Evolutionary conservation across 2,797 vertebrate species (phyloP).

Genomic region (Megaceryle alcyon): DNA sequence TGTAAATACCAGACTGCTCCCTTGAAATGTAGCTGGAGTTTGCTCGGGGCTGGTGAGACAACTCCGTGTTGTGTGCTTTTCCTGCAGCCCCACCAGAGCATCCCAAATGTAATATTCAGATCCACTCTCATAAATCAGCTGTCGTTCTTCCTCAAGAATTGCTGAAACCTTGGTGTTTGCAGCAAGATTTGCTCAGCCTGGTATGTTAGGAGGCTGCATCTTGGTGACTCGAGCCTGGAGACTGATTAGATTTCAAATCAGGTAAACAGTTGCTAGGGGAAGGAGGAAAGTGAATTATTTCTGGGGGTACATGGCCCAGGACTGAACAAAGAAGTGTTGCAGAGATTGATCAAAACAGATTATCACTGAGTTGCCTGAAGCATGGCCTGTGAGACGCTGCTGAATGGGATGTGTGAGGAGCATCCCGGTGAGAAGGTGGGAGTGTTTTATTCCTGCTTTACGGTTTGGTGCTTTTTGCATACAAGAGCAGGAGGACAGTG

Average conservation of each 20-base stretch:
- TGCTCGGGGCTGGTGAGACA: conserved; percentile 74
- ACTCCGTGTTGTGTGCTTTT: conserved; percentile 68
- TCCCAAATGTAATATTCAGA: conserved; percentile 20
- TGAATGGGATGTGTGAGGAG: not conserved
- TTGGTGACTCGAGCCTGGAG: not conserved
- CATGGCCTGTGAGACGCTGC: not conserved
- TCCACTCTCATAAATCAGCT: conserved; percentile 28
- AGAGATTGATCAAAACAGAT: not conserved
- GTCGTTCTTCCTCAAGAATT: conserved; percentile 46
- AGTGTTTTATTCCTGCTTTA: not conserved
- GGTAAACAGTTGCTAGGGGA: not conserved
- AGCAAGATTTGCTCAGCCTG: conserved; percentile 27
- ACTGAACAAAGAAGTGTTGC: not conserved
- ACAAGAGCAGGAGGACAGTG: not conserved
- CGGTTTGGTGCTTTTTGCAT: not conserved
- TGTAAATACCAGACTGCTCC: conserved; percentile 83
- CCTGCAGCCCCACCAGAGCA: not conserved
- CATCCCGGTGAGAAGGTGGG: not conserved
- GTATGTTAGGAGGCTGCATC: not conserved
- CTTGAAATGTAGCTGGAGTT: conserved; percentile 78
- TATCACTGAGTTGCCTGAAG: not conserved
- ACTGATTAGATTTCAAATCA: not conserved
- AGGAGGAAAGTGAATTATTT: not conserved
- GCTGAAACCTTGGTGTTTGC: conserved; percentile 14
- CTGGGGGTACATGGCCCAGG: not conserved